phyloP scores from a whole-genome alignment of 2,113 vertebrate genomes.

The Petrocephalus microphthalmus region DNA sequence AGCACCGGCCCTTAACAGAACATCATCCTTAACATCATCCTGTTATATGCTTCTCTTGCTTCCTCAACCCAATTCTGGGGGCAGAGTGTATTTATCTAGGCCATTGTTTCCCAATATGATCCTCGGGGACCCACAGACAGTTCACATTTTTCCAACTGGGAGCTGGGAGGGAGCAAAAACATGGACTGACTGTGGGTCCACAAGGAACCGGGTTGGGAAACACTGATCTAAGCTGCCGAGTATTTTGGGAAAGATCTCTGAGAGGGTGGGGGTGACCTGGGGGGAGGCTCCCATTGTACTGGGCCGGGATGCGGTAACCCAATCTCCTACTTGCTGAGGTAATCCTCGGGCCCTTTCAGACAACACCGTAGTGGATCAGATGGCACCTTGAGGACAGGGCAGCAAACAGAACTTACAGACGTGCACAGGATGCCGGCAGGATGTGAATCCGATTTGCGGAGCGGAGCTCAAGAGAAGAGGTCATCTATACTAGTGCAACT shows the following conservation, averaged over 20 bases:
- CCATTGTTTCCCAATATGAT: background rate
- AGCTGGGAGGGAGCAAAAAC: no score
- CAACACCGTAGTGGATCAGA: constrained; percentile 39
- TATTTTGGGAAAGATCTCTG: background rate
- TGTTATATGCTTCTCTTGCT: background rate
- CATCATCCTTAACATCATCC: background rate
- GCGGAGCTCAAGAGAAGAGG: background rate
- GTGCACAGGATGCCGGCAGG: background rate
- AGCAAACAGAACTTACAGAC: background rate
- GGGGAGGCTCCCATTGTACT: constrained; percentile 30
- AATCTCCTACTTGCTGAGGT: constrained; percentile 48
- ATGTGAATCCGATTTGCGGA: background rate
- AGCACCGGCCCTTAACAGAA: background rate
- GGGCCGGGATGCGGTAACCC: constrained; percentile 41
- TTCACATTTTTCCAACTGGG: no score
- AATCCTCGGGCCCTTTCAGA: constrained; percentile 36
- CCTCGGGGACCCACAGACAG: no score
- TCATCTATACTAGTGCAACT: background rate
- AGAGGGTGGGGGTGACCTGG: background rate
- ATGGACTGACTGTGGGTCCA: no score
- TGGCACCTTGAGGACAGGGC: constrained; percentile 32
- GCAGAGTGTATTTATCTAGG: background rate
- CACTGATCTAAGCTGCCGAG: background rate
- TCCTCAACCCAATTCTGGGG: background rate
- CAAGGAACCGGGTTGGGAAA: no score